Conservation (phyloP, 2,797 vertebrate species). For the Phalloptychus januarius region DNA sequence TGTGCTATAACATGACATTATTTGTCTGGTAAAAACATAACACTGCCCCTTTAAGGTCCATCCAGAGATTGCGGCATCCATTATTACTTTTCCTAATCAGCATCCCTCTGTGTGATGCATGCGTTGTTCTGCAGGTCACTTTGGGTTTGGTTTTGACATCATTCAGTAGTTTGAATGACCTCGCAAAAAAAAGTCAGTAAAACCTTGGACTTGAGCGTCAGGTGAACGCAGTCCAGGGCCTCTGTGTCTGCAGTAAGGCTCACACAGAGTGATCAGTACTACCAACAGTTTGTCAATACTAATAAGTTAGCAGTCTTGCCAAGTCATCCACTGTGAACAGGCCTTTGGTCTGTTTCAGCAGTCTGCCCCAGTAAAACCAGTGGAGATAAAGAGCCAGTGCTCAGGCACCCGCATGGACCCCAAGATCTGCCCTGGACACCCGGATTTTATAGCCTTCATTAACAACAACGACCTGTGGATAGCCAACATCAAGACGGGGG, state of each 20-base stretch:
- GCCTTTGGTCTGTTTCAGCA: conserved; percentile 73
- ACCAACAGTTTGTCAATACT: not conserved
- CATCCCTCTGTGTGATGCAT: too few relatives aligned
- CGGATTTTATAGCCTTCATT: conserved; percentile 94
- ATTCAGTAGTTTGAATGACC: too few relatives aligned
- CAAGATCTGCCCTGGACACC: conserved; percentile 93
- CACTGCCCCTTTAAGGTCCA: too few relatives aligned
- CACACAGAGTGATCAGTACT: not conserved
- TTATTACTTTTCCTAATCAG: too few relatives aligned
- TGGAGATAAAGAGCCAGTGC: conserved; percentile 96
- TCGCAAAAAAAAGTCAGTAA: too few relatives aligned
- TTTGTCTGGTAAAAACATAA: too few relatives aligned
- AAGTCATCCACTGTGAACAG: not conserved
- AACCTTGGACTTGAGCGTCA: too few relatives aligned
- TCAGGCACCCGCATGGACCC: conserved; percentile 97
- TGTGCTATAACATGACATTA: too few relatives aligned
- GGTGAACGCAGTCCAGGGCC: not conserved
- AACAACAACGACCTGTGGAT: conserved; percentile 97
- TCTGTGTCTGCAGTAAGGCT: not conserved
- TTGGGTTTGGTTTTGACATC: too few relatives aligned
- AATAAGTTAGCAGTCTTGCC: not conserved
- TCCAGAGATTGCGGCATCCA: too few relatives aligned
- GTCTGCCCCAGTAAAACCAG: conserved; percentile 89
- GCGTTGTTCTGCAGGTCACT: too few relatives aligned
- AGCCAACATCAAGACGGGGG: conserved; percentile 88